Evolutionary conservation across 2,888 invertebrate species (phyloP).

Genomic region (Polymixis lichenea): DNA sequence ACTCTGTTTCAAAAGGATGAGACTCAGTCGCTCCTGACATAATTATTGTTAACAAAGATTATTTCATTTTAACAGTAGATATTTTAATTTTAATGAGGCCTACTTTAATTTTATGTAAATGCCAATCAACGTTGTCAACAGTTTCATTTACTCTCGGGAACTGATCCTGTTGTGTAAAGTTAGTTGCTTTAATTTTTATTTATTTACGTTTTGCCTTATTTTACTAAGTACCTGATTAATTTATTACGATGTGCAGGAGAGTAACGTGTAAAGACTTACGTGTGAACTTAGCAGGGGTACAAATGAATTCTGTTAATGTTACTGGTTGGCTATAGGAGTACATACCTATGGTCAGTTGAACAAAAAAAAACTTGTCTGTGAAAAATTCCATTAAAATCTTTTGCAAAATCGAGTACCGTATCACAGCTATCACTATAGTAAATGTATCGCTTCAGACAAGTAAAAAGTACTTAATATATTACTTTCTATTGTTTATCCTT

Average conservation of each 20-base stretch:
- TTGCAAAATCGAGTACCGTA: not conserved
- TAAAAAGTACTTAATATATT: not conserved
- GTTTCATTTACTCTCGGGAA: slow-evolving; percentile 36
- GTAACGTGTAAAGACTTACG: not conserved
- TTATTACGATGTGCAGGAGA: not conserved
- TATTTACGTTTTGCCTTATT: slow-evolving; percentile 1
- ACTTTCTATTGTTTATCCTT: not conserved
- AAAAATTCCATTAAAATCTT: not conserved
- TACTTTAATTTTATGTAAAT: slow-evolving; percentile 56
- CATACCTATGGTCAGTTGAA: not conserved
- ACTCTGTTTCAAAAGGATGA: slow-evolving; percentile 18
- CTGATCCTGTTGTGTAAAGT: slow-evolving; percentile 20
- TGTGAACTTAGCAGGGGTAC: not conserved
- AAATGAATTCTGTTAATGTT: not conserved
- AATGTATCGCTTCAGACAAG: not conserved
- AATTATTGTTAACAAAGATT: slow-evolving; percentile 20
- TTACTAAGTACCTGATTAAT: slow-evolving; percentile 3
- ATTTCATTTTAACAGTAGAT: slow-evolving; percentile 19
- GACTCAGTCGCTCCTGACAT: slow-evolving; percentile 17
- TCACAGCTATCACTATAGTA: not conserved
- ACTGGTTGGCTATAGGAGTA: too few relatives aligned
- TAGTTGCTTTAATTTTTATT: slow-evolving; percentile 21
- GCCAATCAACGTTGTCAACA: slow-evolving; percentile 60
- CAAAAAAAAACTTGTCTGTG: not conserved
- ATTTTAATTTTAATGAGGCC: slow-evolving; percentile 50